A percentile compares a stretch with the other conserved stretches of the same genome.
These are phyloP conservation scores for Benthosema pterotum DNA, from an alignment of 2,797 vertebrate species.

Conservation along the genomic window DNA sequence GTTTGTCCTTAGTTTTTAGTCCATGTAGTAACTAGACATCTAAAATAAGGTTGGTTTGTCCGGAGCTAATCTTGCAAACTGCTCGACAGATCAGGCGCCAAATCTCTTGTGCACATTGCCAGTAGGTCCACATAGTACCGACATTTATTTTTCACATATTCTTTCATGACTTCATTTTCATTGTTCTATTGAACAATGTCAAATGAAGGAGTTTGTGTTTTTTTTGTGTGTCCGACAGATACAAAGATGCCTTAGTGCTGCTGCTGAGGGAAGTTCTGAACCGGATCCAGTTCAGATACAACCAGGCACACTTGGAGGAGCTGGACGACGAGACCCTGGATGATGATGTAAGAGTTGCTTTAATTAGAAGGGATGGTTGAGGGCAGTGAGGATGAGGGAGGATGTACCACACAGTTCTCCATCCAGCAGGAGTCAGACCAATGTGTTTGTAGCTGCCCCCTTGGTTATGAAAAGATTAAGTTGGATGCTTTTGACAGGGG, in stretches of 20 bases:
- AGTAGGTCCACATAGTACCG: too few relatives aligned
- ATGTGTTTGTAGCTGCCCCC: too few relatives aligned
- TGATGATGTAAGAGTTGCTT: constrained; percentile 89
- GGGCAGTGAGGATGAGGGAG: too few relatives aligned
- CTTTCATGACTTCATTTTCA: not conserved
- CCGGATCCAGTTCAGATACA: constrained; percentile 95
- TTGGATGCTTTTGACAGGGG: too few relatives aligned
- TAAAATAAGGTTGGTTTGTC: too few relatives aligned
- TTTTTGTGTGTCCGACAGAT: constrained; percentile 76
- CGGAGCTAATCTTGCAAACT: too few relatives aligned
- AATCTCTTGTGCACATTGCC: too few relatives aligned
- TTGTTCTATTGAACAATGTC: not conserved
- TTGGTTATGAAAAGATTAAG: too few relatives aligned
- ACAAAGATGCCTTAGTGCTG: constrained; percentile 94
- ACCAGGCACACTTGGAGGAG: constrained; percentile 96
- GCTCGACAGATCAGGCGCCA: too few relatives aligned
- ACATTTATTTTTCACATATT: not conserved
- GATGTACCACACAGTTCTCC: too few relatives aligned
- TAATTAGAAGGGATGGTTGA: too few relatives aligned
- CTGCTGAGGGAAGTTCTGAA: constrained; percentile 94
- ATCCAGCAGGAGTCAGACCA: too few relatives aligned
- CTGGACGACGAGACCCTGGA: constrained; percentile 96
- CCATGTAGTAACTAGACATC: not conserved
- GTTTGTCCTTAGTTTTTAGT: not conserved
- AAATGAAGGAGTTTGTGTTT: constrained; percentile 9